These are phyloP conservation scores for Thymelicus lineola DNA, from an alignment of 2,888 invertebrate species.

Conservation along the genomic window DNA sequence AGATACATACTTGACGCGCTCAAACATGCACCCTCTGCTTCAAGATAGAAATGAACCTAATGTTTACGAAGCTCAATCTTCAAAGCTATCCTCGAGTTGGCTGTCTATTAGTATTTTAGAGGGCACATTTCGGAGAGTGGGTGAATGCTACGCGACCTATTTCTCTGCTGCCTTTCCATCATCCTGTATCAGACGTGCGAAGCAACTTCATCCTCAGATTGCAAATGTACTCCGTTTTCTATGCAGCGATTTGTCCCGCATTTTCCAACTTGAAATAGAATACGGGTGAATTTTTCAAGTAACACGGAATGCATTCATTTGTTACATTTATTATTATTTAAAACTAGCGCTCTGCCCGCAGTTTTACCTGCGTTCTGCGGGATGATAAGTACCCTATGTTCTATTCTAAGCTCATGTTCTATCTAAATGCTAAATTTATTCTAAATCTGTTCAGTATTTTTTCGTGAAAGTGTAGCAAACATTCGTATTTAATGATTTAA, in stretches of 20 bases:
- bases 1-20: constrained; percentile 7
- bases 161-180: constrained; percentile 12
- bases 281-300: not conserved
- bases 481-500: too few relatives aligned
- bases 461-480: too few relatives aligned
- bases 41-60: constrained; percentile 26
- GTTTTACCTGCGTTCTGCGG: too few relatives aligned
- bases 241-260: constrained; percentile 10
- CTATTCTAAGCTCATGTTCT: too few relatives aligned
- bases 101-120: constrained; percentile 29
- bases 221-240: constrained; percentile 17
- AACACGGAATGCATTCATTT: not conserved
- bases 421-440: too few relatives aligned
- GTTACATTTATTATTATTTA: not conserved
- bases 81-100: constrained; percentile 21
- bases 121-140: constrained; percentile 27
- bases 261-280: constrained; percentile 7
- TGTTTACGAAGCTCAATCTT: constrained; percentile 31
- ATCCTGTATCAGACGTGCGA: constrained; percentile 1
- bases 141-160: constrained; percentile 17
- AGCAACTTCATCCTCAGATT: constrained; percentile 12
- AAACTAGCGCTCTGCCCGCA: too few relatives aligned
- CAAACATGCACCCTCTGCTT: constrained; percentile 20
- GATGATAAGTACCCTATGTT: too few relatives aligned
- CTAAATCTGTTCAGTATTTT: too few relatives aligned